These are phyloP conservation scores for Nyctereutes procyonoides DNA, from an alignment of 2,113 vertebrate genomes.

Conservation along the genomic window DNA sequence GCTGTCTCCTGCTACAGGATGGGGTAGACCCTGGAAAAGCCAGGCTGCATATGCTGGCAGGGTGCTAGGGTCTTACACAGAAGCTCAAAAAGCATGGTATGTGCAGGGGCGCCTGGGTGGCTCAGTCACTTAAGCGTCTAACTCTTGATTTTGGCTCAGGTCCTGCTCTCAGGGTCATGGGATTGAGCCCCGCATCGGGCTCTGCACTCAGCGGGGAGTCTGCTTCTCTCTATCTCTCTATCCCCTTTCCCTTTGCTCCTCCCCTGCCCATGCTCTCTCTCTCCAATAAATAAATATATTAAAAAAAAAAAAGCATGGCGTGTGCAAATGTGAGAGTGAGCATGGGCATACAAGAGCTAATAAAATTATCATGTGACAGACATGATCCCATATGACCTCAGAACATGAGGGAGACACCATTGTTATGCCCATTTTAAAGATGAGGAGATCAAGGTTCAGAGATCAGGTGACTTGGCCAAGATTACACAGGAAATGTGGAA, in stretches of 20 bases:
- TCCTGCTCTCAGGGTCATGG: neutral
- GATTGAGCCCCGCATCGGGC: neutral
- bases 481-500: neutral
- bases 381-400: neutral
- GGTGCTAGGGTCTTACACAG: conserved; percentile 34
- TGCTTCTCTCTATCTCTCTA: neutral
- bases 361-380: neutral
- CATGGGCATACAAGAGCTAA: neutral
- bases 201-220: neutral
- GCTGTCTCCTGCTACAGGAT: conserved; percentile 57
- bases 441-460: neutral
- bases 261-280: neutral
- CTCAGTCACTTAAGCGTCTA: neutral
- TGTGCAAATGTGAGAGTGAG: too few species aligned
- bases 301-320: neutral
- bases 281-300: neutral
- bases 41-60: neutral
- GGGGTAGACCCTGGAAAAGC: neutral
- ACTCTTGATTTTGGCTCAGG: neutral
- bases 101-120: neutral
- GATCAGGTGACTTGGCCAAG: neutral
- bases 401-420: neutral
- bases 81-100: neutral
- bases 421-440: neutral
- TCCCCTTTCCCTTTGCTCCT: neutral